Evolutionary conservation across 2,797 vertebrate genomes (phyloP).

Genomic region (Scarus forsteni): DNA sequence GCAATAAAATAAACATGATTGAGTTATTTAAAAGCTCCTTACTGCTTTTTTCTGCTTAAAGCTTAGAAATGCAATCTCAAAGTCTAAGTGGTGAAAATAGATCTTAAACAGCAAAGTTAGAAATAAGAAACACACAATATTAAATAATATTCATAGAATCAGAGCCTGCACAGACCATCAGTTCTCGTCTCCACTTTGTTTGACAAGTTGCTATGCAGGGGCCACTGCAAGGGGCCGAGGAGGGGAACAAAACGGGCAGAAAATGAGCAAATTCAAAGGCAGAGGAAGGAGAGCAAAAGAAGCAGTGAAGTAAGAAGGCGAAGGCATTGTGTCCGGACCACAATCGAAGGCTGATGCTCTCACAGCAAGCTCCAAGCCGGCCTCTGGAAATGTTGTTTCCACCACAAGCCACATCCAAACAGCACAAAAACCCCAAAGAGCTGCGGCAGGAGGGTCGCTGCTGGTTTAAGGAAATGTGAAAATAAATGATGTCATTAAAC

Average conservation of each 20-base stretch:
- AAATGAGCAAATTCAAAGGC: constrained; percentile 89
- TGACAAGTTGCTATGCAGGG: constrained; percentile 75
- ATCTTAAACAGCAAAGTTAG: background rate
- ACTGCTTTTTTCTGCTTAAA: background rate
- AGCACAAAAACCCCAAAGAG: constrained; percentile 13
- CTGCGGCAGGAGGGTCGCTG: constrained; percentile 25
- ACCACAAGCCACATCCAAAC: constrained; percentile 49
- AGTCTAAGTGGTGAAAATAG: background rate
- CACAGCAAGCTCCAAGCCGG: constrained; percentile 50
- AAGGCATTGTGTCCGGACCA: constrained; percentile 80
- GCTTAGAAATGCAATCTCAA: background rate
- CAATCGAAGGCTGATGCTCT: constrained; percentile 59
- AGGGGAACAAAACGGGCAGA: constrained; percentile 78
- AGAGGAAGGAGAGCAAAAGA: constrained; percentile 82
- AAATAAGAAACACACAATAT: background rate
- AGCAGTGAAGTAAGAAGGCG: constrained; percentile 83
- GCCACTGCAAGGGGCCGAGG: constrained; percentile 63
- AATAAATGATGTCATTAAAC: constrained; percentile 21
- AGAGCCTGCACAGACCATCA: constrained; percentile 45
- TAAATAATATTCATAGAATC: constrained; percentile 21
- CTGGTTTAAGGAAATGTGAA: constrained; percentile 3
- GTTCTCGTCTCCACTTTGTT: constrained; percentile 54
- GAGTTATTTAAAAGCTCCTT: background rate
- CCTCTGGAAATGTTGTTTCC: constrained; percentile 52
- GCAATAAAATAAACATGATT: background rate